Base-by-base conservation (phyloP, 2,888 invertebrate genomes). In the Balanococcus diminutus region DNA sequence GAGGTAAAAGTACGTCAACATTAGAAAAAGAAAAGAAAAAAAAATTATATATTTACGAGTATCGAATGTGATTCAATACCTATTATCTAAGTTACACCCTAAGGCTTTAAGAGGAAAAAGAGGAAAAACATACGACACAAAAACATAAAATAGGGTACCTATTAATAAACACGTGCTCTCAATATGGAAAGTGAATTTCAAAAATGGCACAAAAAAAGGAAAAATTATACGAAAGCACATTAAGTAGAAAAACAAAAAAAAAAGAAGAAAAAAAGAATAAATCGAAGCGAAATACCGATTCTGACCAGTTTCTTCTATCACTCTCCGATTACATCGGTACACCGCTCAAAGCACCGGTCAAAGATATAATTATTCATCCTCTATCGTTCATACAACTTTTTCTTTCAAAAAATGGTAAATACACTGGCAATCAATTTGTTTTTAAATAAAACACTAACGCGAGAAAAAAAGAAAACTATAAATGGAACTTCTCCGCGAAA, bases 141-240 rank as follows among this genome's bases (percentile, higher is more conserved):
- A 79, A 79, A 79, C 75, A 79, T 36, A 36, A 79, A 36, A 79
- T 28, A 28, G 75, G 36, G 75, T 79, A 79, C 3, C 36, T 79
- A 79, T 3, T n/a, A 36, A 79, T 79, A 79, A 79, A 79, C n/a
- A 9, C 19, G 36, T 79, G 36, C 67, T 67, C 28, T 67, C 67
- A 67, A 67, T 67, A 79, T 79, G 32, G 75, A 79, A 79, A 32
- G 75, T 36, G 75, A 79, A 32, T 36, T 79, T 36, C 19, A 32
- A 79, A 36, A 79, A 79, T 79, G 75, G 75, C 75, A 79, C 75
- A 36, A 79, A 79, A 67, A 72, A 79, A 79, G 75, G 75, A 79
- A 79, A 79, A 79, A 72, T 56, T 16, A 67, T 67, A 67, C 67
- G 67, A 67, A 67, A 67, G 67, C 75, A 28, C 75, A 79, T 36